Evolutionary conservation across 2,797 vertebrate species (phyloP), one percentile per base, ranked within the genome.

Genomic region (Danio albolineatus): DNA sequence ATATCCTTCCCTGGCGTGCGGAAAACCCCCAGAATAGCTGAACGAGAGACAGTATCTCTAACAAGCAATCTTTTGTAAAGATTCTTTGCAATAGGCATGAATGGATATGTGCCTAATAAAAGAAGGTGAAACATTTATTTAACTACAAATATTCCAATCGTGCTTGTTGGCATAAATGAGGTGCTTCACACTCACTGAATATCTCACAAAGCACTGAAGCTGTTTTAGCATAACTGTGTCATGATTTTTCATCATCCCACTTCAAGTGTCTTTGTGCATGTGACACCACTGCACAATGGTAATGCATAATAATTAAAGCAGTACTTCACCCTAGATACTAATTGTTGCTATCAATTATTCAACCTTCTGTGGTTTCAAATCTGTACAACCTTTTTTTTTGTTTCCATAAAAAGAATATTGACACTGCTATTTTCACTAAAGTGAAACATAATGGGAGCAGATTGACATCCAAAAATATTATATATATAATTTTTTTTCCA

Each of bases 51-150:
- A 17, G 43, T 8, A 57, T 66, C 6, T 14, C 16, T 54, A 36
- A 54, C 39, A 51, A 36, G 41, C 73, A 64, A 14, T 41, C 54
- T 44, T 49, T 16, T 7, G 43, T 21, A 56, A 65, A 43, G 43
- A 36, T 54, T 12, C 6, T 65, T 53, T 65, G 62, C 7, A 77
- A 48, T 21, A 14, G 28, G 7, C 36, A 21, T 46, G 12, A 39
- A 77, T 49, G 21, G 21, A 67, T 59, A 16, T 59, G 10, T 48
- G 21, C 14, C 13, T 17, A 14, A 67, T 13, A 48, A 48, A 17
- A 76, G 48, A 54, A 16, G 48, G 36, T 64, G 17, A 61, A 38
- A 49, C 16, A 51, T 74, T 60, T 73, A 59, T 73, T 71, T 43
- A 28, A 56, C 53, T 44, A 53, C 46, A 64, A 21, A 49, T 19